These are phyloP conservation scores for Pelusios castaneus DNA, from an alignment of 2,113 vertebrate species.

Conservation along the genomic window DNA sequence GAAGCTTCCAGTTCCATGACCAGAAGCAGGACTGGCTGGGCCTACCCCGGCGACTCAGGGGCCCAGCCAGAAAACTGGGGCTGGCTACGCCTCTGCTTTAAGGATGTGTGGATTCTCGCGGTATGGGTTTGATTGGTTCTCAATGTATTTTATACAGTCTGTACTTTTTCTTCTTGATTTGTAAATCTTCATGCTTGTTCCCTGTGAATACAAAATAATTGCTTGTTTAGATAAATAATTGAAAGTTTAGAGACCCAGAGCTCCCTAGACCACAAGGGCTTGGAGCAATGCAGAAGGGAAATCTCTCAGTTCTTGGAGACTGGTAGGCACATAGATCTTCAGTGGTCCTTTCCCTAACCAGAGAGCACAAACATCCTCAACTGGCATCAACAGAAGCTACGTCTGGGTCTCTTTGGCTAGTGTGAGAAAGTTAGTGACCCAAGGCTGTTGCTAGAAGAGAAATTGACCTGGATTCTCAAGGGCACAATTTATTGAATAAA, in stretches of 20 bases:
- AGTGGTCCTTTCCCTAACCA: neutral
- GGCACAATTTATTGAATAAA: neutral
- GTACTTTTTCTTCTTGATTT: neutral
- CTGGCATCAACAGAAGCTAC: neutral
- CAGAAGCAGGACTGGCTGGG: too few species aligned
- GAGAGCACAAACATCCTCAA: neutral
- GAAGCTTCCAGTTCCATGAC: too few species aligned
- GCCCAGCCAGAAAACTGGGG: too few species aligned
- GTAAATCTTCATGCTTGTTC: neutral
- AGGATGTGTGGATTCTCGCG: neutral
- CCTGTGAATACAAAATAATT: neutral
- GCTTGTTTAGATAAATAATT: too few species aligned
- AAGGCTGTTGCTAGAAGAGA: neutral
- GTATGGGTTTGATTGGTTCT: neutral
- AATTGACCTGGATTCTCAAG: neutral
- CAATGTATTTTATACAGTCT: neutral
- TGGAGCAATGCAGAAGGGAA: neutral
- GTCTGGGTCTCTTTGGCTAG: neutral
- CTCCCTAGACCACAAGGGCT: neutral
- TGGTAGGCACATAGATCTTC: neutral
- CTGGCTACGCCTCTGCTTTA: neutral
- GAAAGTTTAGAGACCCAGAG: neutral
- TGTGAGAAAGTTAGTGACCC: neutral
- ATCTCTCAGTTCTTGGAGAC: neutral
- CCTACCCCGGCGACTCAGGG: too few species aligned